Percentiles rank a stretch among this genome's conserved stretches.
phyloP scores from a whole-genome alignment of 2,797 vertebrate species.

The Miichthys miiuy region DNA sequence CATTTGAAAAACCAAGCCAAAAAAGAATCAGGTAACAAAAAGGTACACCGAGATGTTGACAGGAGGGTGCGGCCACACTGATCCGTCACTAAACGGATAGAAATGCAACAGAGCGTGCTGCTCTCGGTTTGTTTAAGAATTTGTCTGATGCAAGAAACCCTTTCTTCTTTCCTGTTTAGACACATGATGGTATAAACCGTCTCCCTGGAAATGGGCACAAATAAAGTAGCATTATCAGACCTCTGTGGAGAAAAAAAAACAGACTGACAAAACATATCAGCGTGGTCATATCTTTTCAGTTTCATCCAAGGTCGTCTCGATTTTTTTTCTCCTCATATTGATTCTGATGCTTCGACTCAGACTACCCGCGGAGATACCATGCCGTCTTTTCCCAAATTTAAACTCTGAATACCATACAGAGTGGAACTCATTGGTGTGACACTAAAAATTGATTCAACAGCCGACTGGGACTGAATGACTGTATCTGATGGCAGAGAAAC shows the following conservation, averaged over 20 bases:
- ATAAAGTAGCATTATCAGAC: not conserved
- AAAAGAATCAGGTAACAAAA: slow-evolving; percentile 21
- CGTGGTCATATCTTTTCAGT: not conserved
- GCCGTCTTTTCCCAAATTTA: not conserved
- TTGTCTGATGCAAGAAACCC: not conserved
- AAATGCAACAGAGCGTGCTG: not conserved
- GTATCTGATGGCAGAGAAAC: not conserved
- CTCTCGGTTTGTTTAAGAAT: slow-evolving; percentile 27
- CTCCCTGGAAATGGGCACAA: not conserved
- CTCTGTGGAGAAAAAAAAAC: not conserved
- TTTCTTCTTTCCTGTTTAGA: slow-evolving; percentile 4
- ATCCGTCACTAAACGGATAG: slow-evolving; percentile 15
- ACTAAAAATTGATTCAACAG: slow-evolving; percentile 8
- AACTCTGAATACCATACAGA: not conserved
- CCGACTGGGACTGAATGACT: slow-evolving; percentile 4
- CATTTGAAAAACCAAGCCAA: slow-evolving; percentile 24
- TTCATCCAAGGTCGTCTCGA: not conserved
- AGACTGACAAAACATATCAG: not conserved
- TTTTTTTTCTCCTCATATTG: not conserved
- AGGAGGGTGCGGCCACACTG: not conserved
- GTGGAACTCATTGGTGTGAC: not conserved
- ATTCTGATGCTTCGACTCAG: not conserved
- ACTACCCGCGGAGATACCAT: not conserved
- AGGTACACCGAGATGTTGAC: not conserved
- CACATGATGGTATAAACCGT: not conserved